These are phyloP conservation scores for Erinaceus europaeus DNA, from an alignment of 2,113 vertebrate genomes.

Conservation along the genomic window DNA sequence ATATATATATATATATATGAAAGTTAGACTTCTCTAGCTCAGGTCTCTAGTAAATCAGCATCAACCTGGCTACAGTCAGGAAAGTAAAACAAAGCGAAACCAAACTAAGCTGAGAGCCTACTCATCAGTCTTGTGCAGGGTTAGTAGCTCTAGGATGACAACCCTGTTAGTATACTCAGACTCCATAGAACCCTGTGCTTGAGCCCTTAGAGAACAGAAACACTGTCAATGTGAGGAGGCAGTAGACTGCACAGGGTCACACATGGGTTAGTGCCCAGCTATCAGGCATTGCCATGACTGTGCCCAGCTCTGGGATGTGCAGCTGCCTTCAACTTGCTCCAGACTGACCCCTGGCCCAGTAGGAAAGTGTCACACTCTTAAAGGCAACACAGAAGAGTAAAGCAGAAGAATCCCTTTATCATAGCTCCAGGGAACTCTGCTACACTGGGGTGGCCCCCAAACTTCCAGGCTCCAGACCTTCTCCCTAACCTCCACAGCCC, in stretches of 20 bases:
- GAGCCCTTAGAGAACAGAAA: background rate
- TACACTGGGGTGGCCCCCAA: too few relatives aligned
- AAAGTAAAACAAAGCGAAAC: background rate
- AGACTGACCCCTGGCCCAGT: background rate
- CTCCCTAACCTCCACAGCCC: too few relatives aligned
- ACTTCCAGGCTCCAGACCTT: background rate
- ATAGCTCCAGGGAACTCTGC: too few relatives aligned
- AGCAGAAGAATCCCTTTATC: too few relatives aligned
- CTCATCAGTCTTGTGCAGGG: background rate
- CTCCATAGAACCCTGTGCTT: background rate
- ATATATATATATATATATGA: too few relatives aligned
- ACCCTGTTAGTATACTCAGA: background rate
- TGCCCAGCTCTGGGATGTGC: too few relatives aligned
- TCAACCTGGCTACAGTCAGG: background rate
- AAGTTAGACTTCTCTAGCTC: background rate
- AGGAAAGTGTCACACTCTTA: background rate
- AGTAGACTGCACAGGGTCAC: background rate
- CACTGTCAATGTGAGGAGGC: background rate
- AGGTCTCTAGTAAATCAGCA: background rate
- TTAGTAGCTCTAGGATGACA: background rate
- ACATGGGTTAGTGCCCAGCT: background rate
- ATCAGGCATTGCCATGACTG: too few relatives aligned
- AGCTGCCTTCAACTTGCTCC: too few relatives aligned
- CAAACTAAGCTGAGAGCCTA: fast-evolving
- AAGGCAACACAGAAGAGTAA: background rate